Evolutionary conservation across 2,113 vertebrate species (phyloP).

Genomic region (Typhlomys cinereus): DNA sequence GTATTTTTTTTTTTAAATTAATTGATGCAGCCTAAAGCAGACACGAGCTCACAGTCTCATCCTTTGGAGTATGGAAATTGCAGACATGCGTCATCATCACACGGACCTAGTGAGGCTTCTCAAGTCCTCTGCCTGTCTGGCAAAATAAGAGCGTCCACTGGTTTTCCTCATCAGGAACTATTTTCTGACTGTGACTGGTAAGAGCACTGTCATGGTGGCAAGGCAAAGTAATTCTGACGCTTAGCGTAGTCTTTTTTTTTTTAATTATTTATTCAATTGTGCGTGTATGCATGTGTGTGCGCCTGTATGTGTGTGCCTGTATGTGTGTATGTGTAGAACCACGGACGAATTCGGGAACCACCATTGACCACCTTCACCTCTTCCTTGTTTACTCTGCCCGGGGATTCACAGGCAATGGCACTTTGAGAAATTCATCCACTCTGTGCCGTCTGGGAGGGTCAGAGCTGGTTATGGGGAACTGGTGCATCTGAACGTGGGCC

Average conservation of each 20-base stretch:
- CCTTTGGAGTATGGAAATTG: not conserved
- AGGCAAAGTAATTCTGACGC: not conserved
- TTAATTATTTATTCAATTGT: too few relatives aligned
- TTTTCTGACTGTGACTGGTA: not conserved
- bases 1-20: not conserved
- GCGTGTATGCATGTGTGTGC: too few relatives aligned
- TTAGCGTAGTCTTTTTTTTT: not conserved
- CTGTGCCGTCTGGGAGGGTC: not conserved
- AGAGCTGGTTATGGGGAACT: not conserved
- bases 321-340: too few relatives aligned
- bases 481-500: fast-evolving
- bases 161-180: not conserved
- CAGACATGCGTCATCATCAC: not conserved
- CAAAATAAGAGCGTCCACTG: not conserved
- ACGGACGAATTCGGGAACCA: too few relatives aligned
- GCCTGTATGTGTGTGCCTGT: too few relatives aligned
- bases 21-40: not conserved
- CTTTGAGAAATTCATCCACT: not conserved
- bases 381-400: not conserved
- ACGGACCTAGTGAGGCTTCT: not conserved
- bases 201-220: not conserved
- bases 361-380: too few relatives aligned
- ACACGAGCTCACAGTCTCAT: not conserved
- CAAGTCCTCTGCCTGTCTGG: too few relatives aligned
- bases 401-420: not conserved